Evolutionary conservation across 1,140 invertebrate species (phyloP).

Genomic region (Aphis craccivora): DNA sequence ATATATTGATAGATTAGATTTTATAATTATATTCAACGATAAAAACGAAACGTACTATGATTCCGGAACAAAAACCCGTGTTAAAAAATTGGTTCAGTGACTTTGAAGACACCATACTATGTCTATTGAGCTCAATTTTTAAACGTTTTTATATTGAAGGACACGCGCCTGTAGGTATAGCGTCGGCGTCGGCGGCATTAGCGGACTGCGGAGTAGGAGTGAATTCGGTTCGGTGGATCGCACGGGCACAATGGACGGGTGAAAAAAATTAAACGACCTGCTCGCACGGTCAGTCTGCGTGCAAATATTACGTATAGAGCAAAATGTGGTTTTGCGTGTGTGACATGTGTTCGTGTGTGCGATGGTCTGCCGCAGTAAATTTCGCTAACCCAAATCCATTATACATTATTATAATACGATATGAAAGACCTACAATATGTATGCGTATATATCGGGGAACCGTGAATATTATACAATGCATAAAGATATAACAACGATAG

Average conservation of each 20-base stretch:
- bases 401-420: not conserved
- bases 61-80: not conserved
- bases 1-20: not conserved
- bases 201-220: too few relatives aligned
- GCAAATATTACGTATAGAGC: not conserved
- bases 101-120: not conserved
- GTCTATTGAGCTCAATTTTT: not conserved
- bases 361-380: not conserved
- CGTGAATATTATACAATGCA: not conserved
- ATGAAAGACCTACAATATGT: not conserved
- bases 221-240: not conserved
- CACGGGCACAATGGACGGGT: not conserved
- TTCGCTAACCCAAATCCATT: slow-evolving; percentile 4
- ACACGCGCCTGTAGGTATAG: not conserved
- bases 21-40: not conserved
- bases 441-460: not conserved
- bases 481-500: not conserved
- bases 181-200: not conserved
- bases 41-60: too few relatives aligned
- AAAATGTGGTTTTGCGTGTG: not conserved
- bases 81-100: not conserved
- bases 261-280: slow-evolving; percentile 15
- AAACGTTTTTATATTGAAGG: not conserved
- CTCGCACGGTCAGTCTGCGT: not conserved
- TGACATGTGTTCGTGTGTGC: not conserved